Conservation (phyloP, 2,888 invertebrate species). For the Julus scanicus region DNA sequence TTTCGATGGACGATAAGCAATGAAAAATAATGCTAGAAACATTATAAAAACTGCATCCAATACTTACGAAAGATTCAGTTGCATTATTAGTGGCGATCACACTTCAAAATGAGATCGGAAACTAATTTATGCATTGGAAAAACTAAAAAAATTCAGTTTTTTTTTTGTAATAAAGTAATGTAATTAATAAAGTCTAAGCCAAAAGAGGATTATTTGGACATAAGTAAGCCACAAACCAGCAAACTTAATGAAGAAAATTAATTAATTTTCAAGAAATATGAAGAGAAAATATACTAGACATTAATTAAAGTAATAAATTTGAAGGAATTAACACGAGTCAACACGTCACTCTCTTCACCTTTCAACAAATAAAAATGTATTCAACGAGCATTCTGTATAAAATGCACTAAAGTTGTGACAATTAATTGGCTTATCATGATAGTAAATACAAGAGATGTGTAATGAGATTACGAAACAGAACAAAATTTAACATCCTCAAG, state of each 20-base stretch:
- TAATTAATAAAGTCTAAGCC: slow-evolving; percentile 20
- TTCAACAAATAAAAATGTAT: not conserved
- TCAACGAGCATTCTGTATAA: not conserved
- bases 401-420: not conserved
- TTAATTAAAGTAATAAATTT: slow-evolving; percentile 36
- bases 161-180: not conserved
- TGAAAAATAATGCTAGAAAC: too few relatives aligned
- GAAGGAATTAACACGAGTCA: not conserved
- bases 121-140: not conserved
- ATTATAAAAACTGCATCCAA: too few relatives aligned
- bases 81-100: too few relatives aligned
- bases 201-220: not conserved
- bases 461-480: too few relatives aligned
- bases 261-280: slow-evolving; percentile 35
- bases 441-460: too few relatives aligned
- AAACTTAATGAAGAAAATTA: slow-evolving; percentile 30
- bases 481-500: too few relatives aligned
- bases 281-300: slow-evolving; percentile 6
- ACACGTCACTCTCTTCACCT: not conserved
- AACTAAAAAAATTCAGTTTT: not conserved
- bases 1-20: too few relatives aligned
- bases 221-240: not conserved
- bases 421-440: too few relatives aligned
- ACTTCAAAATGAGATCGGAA: too few relatives aligned
- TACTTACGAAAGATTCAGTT: too few relatives aligned